These are phyloP conservation scores for Potamilus streckersoni DNA, from an alignment of 1,140 invertebrate species.

Conservation along the genomic window DNA sequence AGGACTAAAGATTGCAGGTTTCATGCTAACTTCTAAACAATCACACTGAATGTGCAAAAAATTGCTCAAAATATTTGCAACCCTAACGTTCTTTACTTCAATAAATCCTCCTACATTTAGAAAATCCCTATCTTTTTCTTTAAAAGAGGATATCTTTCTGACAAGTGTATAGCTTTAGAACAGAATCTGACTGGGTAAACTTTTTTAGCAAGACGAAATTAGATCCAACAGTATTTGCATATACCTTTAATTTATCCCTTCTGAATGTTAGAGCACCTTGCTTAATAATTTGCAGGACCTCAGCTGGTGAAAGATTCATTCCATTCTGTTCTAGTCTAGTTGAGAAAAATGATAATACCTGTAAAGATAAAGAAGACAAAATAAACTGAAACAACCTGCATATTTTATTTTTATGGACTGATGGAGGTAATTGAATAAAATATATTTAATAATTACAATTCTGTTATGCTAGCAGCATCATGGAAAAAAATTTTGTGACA, in stretches of 20 bases:
- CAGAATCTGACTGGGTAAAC: too few species aligned
- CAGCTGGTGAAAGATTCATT: constrained; percentile 80
- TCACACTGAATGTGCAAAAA: too few species aligned
- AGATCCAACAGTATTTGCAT: too few species aligned
- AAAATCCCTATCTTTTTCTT: background rate
- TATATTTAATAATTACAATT: background rate
- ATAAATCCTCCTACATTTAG: background rate
- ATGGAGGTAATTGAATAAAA: background rate
- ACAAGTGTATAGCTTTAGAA: constrained; percentile 22
- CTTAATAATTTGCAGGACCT: constrained; percentile 88
- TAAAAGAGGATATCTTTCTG: background rate
- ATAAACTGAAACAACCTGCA: background rate
- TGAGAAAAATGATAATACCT: constrained; percentile 91
- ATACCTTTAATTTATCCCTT: constrained; percentile 88
- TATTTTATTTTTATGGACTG: background rate
- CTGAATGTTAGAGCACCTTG: constrained; percentile 83
- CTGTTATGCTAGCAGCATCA: too few species aligned
- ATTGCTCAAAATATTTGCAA: background rate
- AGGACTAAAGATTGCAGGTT: too few species aligned
- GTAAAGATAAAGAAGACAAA: constrained; percentile 29
- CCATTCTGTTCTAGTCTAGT: constrained; percentile 78
- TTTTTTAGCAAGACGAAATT: too few species aligned
- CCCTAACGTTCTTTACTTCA: background rate
- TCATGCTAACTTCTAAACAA: too few species aligned
- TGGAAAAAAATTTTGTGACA: too few species aligned